phyloP scores from a whole-genome alignment of 2,888 invertebrate genomes.

The Dasypogon diadema region DNA sequence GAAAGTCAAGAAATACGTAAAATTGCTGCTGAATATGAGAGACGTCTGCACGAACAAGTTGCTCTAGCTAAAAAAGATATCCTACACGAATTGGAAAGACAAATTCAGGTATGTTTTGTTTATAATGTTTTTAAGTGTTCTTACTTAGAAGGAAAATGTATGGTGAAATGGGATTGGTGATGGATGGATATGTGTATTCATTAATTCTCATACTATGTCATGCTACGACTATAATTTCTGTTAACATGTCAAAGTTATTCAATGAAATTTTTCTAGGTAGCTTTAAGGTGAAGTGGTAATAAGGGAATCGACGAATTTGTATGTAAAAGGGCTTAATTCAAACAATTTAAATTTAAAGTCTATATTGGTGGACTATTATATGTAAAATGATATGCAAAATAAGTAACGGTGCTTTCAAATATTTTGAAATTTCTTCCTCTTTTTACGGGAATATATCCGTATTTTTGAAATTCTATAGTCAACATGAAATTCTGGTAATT shows the following conservation, averaged over 20 bases:
- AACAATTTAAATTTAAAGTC: too few relatives aligned
- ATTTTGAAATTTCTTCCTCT: too few relatives aligned
- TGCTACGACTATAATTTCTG: neutral
- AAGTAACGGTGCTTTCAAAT: too few relatives aligned
- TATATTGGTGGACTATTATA: too few relatives aligned
- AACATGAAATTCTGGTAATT: too few relatives aligned
- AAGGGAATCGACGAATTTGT: too few relatives aligned
- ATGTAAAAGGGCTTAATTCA: too few relatives aligned
- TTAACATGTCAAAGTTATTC: neutral
- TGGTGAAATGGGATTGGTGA: neutral
- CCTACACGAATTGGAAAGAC: conserved; percentile 76
- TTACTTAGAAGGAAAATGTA: too few relatives aligned
- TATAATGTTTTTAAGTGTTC: neutral
- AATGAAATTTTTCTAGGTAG: neutral
- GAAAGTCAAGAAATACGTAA: conserved; percentile 67
- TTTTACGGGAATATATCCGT: too few relatives aligned
- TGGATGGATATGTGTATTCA: neutral
- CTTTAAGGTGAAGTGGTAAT: too few relatives aligned
- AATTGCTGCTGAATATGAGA: conserved; percentile 70
- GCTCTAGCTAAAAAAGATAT: conserved; percentile 77
- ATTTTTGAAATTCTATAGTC: too few relatives aligned
- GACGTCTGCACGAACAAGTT: conserved; percentile 74
- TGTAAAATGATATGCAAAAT: too few relatives aligned
- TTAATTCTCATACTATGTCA: neutral
- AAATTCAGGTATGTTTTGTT: conserved; percentile 71